Conservation (phyloP, 1,140 invertebrate species). For the Lutraria rhynchaena region DNA sequence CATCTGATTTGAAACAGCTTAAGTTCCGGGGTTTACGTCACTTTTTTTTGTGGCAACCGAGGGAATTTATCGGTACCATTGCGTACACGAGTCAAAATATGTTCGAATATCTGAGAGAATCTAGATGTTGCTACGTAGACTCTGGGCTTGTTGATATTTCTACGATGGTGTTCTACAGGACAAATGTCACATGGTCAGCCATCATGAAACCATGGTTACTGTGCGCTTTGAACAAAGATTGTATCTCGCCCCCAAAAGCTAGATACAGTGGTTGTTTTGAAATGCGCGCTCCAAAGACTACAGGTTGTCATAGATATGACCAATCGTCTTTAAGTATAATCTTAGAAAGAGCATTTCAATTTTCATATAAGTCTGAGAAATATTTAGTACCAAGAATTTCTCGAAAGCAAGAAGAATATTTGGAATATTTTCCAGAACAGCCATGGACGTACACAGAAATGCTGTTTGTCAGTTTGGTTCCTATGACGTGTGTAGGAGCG, state of each 20-base stretch:
- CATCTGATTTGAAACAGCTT: slow-evolving; percentile 65
- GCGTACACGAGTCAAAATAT: slow-evolving; percentile 72
- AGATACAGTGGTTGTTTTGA: slow-evolving; percentile 71
- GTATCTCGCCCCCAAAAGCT: slow-evolving; percentile 70
- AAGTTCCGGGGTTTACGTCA: slow-evolving; percentile 63
- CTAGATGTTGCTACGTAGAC: slow-evolving; percentile 69
- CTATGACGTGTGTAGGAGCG: slow-evolving; percentile 39
- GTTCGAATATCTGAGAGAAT: slow-evolving; percentile 71
- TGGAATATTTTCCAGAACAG: slow-evolving; percentile 65
- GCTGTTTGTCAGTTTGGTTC: slow-evolving; percentile 51
- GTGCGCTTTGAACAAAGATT: slow-evolving; percentile 72
- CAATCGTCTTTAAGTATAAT: slow-evolving; percentile 76
- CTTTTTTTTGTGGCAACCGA: slow-evolving; percentile 73
- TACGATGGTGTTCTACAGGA: slow-evolving; percentile 72
- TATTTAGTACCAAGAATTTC: slow-evolving; percentile 58
- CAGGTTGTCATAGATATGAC: slow-evolving; percentile 77
- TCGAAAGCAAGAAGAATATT: slow-evolving; percentile 28
- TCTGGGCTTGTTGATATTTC: slow-evolving; percentile 67
- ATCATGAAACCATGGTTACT: slow-evolving; percentile 77
- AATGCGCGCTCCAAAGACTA: slow-evolving; percentile 72
- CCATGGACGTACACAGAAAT: slow-evolving; percentile 65
- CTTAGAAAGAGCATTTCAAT: slow-evolving; percentile 69
- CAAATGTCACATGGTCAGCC: slow-evolving; percentile 67
- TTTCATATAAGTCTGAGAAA: slow-evolving; percentile 65
- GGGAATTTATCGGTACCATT: slow-evolving; percentile 58